phyloP scores from a whole-genome alignment of 2,888 invertebrate genomes.

The Pinctada fucata region DNA sequence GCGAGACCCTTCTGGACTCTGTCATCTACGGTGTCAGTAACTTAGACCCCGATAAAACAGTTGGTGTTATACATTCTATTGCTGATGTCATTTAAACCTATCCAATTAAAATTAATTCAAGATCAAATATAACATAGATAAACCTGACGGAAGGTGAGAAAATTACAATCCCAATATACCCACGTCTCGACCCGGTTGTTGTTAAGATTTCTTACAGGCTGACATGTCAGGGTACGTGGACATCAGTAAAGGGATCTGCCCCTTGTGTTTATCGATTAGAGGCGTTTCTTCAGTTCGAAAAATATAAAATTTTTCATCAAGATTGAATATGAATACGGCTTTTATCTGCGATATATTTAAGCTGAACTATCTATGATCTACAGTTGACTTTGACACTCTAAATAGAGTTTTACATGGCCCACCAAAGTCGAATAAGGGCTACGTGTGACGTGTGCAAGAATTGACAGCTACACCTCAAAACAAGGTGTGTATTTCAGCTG shows the following conservation, averaged over 20 bases:
- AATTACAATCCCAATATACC: constrained; percentile 17
- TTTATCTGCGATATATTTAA: not conserved
- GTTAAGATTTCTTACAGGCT: not conserved
- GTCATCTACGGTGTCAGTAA: too few species aligned
- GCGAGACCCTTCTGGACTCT: too few species aligned
- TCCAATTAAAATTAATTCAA: too few species aligned
- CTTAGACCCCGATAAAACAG: too few species aligned
- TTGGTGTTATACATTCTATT: too few species aligned
- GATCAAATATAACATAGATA: too few species aligned
- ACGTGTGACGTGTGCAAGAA: too few species aligned
- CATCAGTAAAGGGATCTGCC: not conserved
- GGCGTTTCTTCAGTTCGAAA: not conserved
- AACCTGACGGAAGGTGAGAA: constrained; percentile 18
- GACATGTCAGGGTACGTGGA: not conserved
- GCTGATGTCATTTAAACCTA: too few species aligned
- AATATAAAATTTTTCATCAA: not conserved
- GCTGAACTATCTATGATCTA: not conserved
- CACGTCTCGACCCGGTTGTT: constrained; percentile 7
- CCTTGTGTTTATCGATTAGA: not conserved
- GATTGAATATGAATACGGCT: not conserved
- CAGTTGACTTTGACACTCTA: not conserved
- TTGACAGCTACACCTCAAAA: too few species aligned
- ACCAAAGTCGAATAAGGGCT: not conserved
- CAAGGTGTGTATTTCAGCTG: too few species aligned
- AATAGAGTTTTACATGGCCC: not conserved